These are phyloP conservation scores for Tribolium castaneum DNA, from an alignment of 1,140 invertebrate genomes.

Conservation along the genomic window DNA sequence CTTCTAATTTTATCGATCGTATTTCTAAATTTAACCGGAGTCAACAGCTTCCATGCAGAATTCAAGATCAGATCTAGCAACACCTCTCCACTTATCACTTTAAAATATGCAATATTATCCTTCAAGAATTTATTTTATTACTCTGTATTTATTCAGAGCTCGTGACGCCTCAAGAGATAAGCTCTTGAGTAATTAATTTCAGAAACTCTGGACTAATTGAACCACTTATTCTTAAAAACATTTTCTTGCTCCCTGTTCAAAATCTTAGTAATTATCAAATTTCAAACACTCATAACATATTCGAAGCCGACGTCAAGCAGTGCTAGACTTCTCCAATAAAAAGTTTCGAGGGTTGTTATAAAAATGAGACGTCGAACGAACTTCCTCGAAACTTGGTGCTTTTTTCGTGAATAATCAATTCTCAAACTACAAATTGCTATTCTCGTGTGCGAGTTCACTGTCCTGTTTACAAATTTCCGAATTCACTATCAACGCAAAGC, in stretches of 20 bases:
- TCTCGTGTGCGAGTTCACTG: background rate
- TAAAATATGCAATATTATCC: background rate
- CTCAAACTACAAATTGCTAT: background rate
- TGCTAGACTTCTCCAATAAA: constrained; percentile 18
- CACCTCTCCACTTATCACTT: background rate
- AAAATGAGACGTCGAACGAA: background rate
- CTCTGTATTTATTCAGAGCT: too few relatives aligned
- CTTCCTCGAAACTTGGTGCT: background rate
- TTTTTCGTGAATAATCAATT: background rate
- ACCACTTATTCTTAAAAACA: too few relatives aligned
- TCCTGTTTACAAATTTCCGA: background rate
- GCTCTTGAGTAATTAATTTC: too few relatives aligned
- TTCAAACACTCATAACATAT: background rate
- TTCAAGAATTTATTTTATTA: too few relatives aligned
- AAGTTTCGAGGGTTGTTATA: background rate
- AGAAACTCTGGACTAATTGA: too few relatives aligned
- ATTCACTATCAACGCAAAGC: background rate
- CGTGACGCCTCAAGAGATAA: too few relatives aligned
- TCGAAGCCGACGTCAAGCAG: background rate
- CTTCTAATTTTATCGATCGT: constrained; percentile 30
- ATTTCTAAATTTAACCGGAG: constrained; percentile 27
- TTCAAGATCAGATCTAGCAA: constrained; percentile 2
- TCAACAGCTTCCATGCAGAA: constrained; percentile 11
- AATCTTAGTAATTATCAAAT: too few relatives aligned
- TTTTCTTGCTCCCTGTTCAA: too few relatives aligned